phyloP scores from a whole-genome alignment of 2,113 vertebrate genomes.

The Todiramphus saurophagus region DNA sequence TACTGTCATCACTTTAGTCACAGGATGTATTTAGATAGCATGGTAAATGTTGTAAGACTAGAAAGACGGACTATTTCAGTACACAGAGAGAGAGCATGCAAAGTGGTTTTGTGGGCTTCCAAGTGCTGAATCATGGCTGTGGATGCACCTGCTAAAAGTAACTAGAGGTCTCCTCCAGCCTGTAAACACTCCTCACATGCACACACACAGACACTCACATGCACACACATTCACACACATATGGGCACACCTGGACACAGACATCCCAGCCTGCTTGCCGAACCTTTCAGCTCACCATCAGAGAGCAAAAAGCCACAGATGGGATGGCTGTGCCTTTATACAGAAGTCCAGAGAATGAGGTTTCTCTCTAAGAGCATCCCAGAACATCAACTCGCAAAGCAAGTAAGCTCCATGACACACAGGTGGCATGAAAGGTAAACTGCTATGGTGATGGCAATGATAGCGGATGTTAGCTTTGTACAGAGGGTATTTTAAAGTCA shows the following conservation, averaged over 20 bases:
- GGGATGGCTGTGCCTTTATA: neutral
- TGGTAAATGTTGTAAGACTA: neutral
- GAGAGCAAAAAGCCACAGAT: neutral
- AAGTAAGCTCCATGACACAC: neutral
- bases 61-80: fast-evolving
- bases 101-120: neutral
- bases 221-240: too few relatives aligned
- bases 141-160: neutral
- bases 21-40: neutral
- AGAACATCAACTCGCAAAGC: neutral
- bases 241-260: neutral
- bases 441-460: neutral
- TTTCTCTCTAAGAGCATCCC: neutral
- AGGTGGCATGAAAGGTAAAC: neutral
- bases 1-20: neutral
- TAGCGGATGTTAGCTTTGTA: neutral
- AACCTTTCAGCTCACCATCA: neutral
- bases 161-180: neutral
- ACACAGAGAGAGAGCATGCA: neutral
- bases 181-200: neutral
- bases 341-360: fast-evolving
- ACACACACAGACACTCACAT: neutral
- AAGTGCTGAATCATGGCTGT: neutral
- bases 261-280: neutral
- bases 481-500: neutral